Evolutionary conservation across 2,888 invertebrate genomes (phyloP).

Genomic region (Caenorhabditis imperialis): DNA sequence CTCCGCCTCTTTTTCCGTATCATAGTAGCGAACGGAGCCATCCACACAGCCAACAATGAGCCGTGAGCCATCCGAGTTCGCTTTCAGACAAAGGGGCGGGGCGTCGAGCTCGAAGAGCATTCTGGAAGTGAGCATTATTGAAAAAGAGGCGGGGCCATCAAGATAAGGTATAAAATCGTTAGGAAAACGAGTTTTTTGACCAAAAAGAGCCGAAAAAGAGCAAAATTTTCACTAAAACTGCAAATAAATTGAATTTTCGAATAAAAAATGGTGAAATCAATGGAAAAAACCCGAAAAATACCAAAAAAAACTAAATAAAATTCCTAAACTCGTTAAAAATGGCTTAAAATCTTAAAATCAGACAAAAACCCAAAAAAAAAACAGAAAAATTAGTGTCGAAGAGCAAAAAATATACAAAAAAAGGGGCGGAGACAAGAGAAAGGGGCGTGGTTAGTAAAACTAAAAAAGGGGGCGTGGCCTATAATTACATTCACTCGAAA

Average conservation of each 20-base stretch:
- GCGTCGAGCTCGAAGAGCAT: constrained; percentile 39
- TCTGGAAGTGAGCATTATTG: too few relatives aligned
- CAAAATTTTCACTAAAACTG: constrained; percentile 3
- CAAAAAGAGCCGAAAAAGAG: neutral
- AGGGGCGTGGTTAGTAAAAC: neutral
- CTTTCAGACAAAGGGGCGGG: constrained; percentile 44
- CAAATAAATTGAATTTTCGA: too few relatives aligned
- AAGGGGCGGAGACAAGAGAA: neutral
- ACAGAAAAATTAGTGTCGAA: neutral
- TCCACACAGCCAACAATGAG: constrained; percentile 57
- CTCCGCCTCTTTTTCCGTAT: constrained; percentile 19
- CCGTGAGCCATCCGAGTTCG: constrained; percentile 20
- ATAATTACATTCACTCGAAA: constrained; percentile 10
- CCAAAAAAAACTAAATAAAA: neutral
- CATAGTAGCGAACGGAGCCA: constrained; percentile 47
- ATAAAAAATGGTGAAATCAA: constrained; percentile 1
- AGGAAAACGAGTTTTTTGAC: neutral
- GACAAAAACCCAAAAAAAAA: too few relatives aligned
- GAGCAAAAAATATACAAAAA: neutral
- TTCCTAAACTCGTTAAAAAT: constrained; percentile 15
- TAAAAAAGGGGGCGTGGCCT: neutral
- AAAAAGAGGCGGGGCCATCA: too few relatives aligned
- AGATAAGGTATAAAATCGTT: constrained; percentile 5
- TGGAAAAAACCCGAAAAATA: neutral
- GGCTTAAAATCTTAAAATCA: too few relatives aligned